Percentiles rank a stretch among this genome's conserved stretches.
Conservation (phyloP, 2,797 vertebrate genomes). For the Xiphorhynchus erythropygius region DNA sequence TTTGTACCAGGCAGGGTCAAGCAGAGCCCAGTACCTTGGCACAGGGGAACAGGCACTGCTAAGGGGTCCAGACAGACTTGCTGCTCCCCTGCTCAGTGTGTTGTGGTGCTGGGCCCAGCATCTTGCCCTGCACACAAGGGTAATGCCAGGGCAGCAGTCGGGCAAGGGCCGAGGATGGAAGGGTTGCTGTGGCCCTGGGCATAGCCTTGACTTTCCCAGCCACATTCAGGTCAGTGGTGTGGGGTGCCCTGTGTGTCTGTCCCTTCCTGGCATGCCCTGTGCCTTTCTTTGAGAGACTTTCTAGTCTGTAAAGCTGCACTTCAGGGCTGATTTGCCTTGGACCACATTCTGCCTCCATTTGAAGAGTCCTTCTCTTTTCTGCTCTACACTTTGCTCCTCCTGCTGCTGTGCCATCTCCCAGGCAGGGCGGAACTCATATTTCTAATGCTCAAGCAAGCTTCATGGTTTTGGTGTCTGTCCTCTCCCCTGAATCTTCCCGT, state of each 20-base stretch:
- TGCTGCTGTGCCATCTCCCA: neutral
- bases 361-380: neutral
- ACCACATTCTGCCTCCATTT: accelerated
- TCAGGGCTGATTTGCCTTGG: neutral
- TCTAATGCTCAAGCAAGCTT: neutral
- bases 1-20: neutral
- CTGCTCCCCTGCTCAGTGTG: neutral
- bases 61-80: neutral
- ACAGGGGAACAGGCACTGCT: accelerated
- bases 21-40: neutral
- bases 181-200: neutral
- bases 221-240: neutral
- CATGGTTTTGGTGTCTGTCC: neutral
- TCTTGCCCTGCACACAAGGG: neutral
- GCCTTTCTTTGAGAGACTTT: neutral
- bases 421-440: neutral
- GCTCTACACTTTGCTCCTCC: neutral
- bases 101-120: neutral
- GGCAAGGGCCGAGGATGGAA: neutral
- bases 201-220: neutral
- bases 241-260: neutral
- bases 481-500: neutral
- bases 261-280: neutral
- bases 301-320: neutral
- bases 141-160: accelerated